Evolutionary conservation across 2,113 vertebrate species (phyloP).

Genomic region (Cathartes aura): DNA sequence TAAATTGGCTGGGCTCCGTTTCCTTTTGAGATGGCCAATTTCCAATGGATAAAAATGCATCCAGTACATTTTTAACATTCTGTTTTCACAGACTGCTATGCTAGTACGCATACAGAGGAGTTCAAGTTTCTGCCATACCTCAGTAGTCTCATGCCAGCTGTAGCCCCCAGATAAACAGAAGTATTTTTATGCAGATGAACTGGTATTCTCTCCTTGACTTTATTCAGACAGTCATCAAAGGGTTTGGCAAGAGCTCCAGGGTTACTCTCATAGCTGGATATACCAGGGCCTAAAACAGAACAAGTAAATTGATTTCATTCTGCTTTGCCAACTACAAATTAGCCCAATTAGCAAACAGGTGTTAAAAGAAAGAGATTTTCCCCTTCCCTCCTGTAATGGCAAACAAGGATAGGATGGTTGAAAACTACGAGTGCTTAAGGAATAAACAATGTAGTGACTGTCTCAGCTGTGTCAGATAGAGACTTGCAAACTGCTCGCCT

Average conservation of each 20-base stretch:
- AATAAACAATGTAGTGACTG: neutral
- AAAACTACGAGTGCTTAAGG: neutral
- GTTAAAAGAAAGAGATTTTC: neutral
- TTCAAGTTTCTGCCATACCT: constrained; percentile 76
- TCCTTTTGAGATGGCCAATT: neutral
- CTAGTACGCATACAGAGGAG: neutral
- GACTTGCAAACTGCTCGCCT: neutral
- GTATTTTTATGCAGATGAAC: constrained; percentile 78
- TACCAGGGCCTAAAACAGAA: constrained; percentile 81
- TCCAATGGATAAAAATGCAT: neutral
- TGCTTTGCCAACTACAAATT: constrained; percentile 12
- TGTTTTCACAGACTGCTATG: neutral
- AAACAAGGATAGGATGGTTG: neutral
- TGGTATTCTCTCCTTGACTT: constrained; percentile 79
- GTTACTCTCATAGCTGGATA: constrained; percentile 84
- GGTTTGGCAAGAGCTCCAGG: constrained; percentile 63
- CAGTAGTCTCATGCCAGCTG: constrained; percentile 94
- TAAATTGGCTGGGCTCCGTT: constrained; percentile 5
- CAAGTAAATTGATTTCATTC: constrained; percentile 10
- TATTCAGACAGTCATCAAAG: constrained; percentile 81
- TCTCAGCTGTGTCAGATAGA: neutral
- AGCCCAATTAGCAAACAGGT: neutral
- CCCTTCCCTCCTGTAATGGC: neutral
- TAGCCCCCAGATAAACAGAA: constrained; percentile 89
- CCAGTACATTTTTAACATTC: neutral